These are phyloP conservation scores for Maconellicoccus hirsutus DNA, from an alignment of 1,140 invertebrate genomes.

Conservation along the genomic window DNA sequence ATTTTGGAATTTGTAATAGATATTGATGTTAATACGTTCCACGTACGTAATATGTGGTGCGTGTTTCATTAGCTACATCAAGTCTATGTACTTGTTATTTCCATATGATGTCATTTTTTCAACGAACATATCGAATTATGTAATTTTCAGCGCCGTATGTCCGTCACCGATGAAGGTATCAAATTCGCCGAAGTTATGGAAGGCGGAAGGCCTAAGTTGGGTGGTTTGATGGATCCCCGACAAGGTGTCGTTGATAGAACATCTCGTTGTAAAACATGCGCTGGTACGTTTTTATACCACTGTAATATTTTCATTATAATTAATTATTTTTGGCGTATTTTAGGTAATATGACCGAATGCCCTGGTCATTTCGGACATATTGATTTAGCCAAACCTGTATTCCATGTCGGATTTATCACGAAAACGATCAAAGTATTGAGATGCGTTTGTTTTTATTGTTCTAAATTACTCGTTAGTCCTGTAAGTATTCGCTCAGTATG, in stretches of 20 bases:
- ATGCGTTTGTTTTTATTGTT: constrained; percentile 97
- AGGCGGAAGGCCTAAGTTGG: constrained; percentile 90
- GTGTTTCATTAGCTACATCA: too few relatives aligned
- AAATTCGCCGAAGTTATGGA: constrained; percentile 96
- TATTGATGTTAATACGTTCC: too few relatives aligned
- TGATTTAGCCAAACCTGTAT: constrained; percentile 96
- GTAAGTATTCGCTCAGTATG: constrained; percentile 57
- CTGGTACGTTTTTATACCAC: constrained; percentile 42
- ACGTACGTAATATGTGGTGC: too few relatives aligned
- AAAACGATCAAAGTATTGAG: constrained; percentile 93
- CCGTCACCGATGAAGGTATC: constrained; percentile 93
- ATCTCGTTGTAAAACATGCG: constrained; percentile 93
- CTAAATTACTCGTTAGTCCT: constrained; percentile 87
- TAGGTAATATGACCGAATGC: constrained; percentile 89
- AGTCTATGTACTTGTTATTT: too few relatives aligned
- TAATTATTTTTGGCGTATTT: constrained; percentile 27
- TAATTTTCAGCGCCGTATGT: constrained; percentile 77
- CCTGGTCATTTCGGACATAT: constrained; percentile 99
- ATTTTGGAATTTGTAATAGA: neutral
- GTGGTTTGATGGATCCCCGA: constrained; percentile 96
- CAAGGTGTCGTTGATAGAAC: constrained; percentile 94
- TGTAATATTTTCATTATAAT: neutral
- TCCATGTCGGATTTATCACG: constrained; percentile 93
- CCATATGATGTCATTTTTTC: too few relatives aligned
- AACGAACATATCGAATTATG: too few relatives aligned